Base-by-base conservation (phyloP, 2,113 vertebrate species). In the Andinoacara biseriatus region DNA sequence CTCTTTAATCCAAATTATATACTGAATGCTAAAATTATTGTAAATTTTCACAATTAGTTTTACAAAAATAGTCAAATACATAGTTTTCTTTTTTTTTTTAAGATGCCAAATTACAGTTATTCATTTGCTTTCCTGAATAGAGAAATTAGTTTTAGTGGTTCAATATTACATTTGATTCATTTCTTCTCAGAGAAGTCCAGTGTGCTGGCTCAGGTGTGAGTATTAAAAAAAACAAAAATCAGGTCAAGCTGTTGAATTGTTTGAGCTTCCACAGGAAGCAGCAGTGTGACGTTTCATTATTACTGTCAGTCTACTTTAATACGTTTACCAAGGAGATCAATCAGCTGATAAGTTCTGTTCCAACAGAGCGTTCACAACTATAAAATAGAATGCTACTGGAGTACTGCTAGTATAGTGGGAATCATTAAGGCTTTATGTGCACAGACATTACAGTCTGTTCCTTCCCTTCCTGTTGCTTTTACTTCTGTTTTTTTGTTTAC, bases 401-500 rank as follows among this genome's bases (percentile, higher is more conserved):
- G 65, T 31, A 69, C 65, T 56, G 20, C 10, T 8, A 56, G 15
- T 54, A n/a, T 20, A 54, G 8, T 56, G 52, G 65, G 43, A 49
- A 69, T 69, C 24, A 49, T 69, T 69, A 49, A 5, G 10, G 43
- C 13, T 46, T 46, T 13, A 46, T 13, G 63, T 69, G 35, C 31
- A 56, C 22, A 38, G 35, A 11, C n/a, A 35, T 14, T 24, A 10
- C 33, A 14, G 35, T 63, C 46, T 26, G 49, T 5, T 22, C 65
- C 57, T 58, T n/a, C 54, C 49, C 46, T 52, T 38, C 5, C 24
- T 46, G 26, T 49, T 18, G 29, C 17, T 56, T 31, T 59, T 43
- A 57, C 56, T 86, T 49, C 10, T 82, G 56, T 10, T 43, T 43
- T 43, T 29, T 69, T 46, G 78, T 84, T 24, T 82, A 65, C 81